phyloP scores from a whole-genome alignment of 2,888 invertebrate genomes.

The Trissolcus japonicus region DNA sequence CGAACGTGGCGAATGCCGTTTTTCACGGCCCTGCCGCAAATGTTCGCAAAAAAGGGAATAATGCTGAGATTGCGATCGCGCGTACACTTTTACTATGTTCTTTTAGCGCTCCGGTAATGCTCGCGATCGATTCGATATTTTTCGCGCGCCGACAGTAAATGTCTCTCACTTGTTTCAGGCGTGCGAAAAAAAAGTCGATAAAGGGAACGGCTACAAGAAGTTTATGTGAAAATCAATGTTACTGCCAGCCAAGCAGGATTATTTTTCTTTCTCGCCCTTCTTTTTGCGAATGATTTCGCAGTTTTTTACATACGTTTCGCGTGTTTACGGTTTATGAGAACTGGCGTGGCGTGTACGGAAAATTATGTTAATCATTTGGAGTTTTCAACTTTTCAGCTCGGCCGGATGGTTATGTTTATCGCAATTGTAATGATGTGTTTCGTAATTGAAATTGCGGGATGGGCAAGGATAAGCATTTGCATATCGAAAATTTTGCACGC shows the following conservation, averaged over 20 bases:
- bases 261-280: background rate
- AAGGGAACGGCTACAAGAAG: background rate
- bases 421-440: too few relatives aligned
- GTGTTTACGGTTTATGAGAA: too few relatives aligned
- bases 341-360: too few relatives aligned
- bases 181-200: constrained; percentile 5
- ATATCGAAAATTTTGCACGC: too few relatives aligned
- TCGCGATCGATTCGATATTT: constrained; percentile 25
- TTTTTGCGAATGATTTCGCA: background rate
- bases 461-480: too few relatives aligned
- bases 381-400: too few relatives aligned
- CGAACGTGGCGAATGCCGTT: constrained; percentile 10
- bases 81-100: constrained; percentile 35
- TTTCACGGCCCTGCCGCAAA: constrained; percentile 8
- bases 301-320: constrained; percentile 1
- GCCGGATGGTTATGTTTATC: too few relatives aligned
- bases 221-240: constrained; percentile 3
- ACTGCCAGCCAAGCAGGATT: background rate
- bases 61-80: constrained; percentile 26
- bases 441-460: too few relatives aligned
- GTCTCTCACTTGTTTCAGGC: constrained; percentile 28
- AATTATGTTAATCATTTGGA: too few relatives aligned
- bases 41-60: constrained; percentile 22
- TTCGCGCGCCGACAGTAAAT: constrained; percentile 27
- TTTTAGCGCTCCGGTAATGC: constrained; percentile 20